Conservation (phyloP, 2,113 vertebrate genomes). For the Chrysemys picta region DNA sequence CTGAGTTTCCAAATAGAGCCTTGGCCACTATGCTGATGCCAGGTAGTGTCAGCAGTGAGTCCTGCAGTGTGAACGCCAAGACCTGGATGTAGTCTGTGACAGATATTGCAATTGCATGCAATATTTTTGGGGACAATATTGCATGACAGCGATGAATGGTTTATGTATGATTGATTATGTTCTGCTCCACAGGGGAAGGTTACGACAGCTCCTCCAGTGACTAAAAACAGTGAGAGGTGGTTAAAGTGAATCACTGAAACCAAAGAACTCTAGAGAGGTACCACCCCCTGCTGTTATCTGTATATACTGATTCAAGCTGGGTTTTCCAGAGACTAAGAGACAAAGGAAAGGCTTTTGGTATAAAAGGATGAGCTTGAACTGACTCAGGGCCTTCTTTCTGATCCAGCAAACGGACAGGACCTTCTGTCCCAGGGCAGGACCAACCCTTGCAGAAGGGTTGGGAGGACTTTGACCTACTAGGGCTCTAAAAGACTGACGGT, state of each 20-base stretch:
- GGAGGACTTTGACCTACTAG: background rate
- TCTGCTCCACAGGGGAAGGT: no score
- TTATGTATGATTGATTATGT: no score
- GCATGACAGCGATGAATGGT: no score
- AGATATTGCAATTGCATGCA: background rate
- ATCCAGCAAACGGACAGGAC: background rate
- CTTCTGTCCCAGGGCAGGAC: background rate
- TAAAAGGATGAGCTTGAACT: background rate
- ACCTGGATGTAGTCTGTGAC: fast-evolving
- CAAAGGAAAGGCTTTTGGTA: background rate
- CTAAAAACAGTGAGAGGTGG: no score
- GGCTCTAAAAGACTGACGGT: background rate
- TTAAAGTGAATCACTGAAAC: no score
- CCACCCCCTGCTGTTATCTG: background rate
- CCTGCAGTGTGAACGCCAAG: background rate
- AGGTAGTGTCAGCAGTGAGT: background rate
- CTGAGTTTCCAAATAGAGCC: background rate
- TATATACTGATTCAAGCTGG: background rate
- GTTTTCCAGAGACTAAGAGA: background rate
- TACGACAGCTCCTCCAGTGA: no score
- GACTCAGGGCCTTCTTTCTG: background rate
- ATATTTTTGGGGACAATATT: background rate
- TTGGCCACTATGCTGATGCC: background rate
- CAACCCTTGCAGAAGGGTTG: background rate
- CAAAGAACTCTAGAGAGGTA: no score